phyloP scores from a whole-genome alignment of 2,113 vertebrate species.

The Lepisosteus osseus region DNA sequence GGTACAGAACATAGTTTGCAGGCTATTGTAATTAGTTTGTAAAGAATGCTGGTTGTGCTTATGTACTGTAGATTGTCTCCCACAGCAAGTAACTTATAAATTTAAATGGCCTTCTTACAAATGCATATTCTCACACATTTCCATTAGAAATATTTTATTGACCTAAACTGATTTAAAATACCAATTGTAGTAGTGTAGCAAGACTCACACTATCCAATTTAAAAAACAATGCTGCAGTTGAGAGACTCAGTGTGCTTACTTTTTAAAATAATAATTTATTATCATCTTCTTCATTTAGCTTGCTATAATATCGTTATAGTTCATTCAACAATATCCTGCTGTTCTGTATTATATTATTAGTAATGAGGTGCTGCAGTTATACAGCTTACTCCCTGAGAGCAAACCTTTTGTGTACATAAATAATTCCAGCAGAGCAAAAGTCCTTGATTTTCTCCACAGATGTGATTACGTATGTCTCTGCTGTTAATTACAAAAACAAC shows the following conservation, averaged over 20 bases:
- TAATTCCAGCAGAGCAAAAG: constrained; percentile 3
- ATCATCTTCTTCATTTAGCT: constrained; percentile 1
- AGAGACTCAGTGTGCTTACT: neutral
- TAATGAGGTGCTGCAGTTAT: constrained; percentile 8
- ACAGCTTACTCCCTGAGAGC: neutral
- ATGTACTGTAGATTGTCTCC: neutral
- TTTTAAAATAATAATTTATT: constrained; percentile 12
- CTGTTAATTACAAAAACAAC: neutral
- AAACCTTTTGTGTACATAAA: neutral
- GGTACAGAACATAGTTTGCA: neutral
- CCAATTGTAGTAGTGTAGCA: neutral
- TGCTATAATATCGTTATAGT: constrained; percentile 9
- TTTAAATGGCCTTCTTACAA: neutral
- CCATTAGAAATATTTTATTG: constrained; percentile 12
- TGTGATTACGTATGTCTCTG: constrained; percentile 8
- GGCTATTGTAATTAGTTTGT: neutral
- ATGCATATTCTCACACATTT: neutral
- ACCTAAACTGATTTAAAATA: neutral
- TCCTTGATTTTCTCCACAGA: neutral
- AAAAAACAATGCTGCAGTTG: constrained; percentile 1
- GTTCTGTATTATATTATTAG: neutral
- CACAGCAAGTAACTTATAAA: too few relatives aligned
- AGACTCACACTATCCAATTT: neutral
- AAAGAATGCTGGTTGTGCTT: neutral
- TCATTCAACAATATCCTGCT: neutral